Base-by-base conservation (phyloP, 2,113 vertebrate species). In the Bubo bubo region DNA sequence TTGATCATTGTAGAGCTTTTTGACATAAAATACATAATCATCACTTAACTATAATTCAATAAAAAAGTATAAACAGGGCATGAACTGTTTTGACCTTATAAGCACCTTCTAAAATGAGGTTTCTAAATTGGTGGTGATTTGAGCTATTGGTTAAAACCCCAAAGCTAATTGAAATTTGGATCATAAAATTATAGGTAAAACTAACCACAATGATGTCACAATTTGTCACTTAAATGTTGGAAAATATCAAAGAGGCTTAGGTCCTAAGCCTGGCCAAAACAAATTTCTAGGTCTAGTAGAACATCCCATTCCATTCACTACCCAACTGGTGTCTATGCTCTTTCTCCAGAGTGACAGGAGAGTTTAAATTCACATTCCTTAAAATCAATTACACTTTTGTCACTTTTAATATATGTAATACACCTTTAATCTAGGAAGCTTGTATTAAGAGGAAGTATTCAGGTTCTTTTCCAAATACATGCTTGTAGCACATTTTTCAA, bases 401-500 rank as follows among this genome's bases (percentile, higher is more conserved):
- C 79, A 62, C 13, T 85, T 43, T 86, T 89, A 81, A 85, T 91
- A 62, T 26, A 64, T 21, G 20, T 56, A 91, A 76, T 85, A 53
- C 2, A 79, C 75, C 86, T 85, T 95, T 79, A 88, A 83, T 75
- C 49, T 70, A 53, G 68, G 64, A 79, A 84, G 16, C 14, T 52
- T 93, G 23, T 49, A 86, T 56, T 74, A 80, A 70, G 59, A 88
- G 30, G 49, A 80, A 93, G 32, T 16, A 39, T 70, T 74, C 41
- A 62, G 32, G 16, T 24, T 86, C 28, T 80, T 93, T 95, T 92
- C 63, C 41, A 93, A 90, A 77, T 67, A 58, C 3, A 9, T 89
- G 41, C 35, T 71, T n/a, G 12, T 60, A 77, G 90, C 32, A 92
- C 47, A 89, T 95, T 87, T 91, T 96, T 95, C 83, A 86, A 94